These are phyloP conservation scores for Diadumene lineata DNA, from an alignment of 92 coral and sea anemone genomes.

Conservation along the genomic window DNA sequence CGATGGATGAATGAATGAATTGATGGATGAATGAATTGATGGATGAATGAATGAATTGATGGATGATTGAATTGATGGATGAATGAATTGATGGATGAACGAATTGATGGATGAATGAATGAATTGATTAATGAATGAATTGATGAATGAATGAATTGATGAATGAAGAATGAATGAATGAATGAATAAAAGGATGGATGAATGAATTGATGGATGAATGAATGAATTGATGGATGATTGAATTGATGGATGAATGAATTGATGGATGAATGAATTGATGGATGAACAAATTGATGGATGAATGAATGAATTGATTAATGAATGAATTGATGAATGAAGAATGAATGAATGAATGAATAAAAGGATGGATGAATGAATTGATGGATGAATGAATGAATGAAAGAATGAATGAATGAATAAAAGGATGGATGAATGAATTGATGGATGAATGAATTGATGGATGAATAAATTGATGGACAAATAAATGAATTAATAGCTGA, in stretches of 20 bases:
- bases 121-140: neutral
- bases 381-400: neutral
- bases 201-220: slow-evolving; percentile 1
- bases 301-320: too few relatives aligned
- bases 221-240: too few relatives aligned
- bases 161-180: too few relatives aligned
- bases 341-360: too few relatives aligned
- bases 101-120: neutral
- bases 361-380: neutral
- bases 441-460: neutral
- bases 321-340: too few relatives aligned
- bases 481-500: neutral
- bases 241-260: neutral
- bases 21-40: too few relatives aligned
- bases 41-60: neutral
- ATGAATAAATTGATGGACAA: neutral
- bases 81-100: neutral
- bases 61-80: neutral
- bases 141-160: neutral
- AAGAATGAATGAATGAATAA: neutral
- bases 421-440: neutral
- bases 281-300: too few relatives aligned
- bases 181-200: neutral
- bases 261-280: neutral
- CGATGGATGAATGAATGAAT: neutral